Percentiles rank a stretch among this genome's conserved stretches.
Evolutionary conservation across 2,113 vertebrate genomes (phyloP).

Genomic region (Ailurus styani): DNA sequence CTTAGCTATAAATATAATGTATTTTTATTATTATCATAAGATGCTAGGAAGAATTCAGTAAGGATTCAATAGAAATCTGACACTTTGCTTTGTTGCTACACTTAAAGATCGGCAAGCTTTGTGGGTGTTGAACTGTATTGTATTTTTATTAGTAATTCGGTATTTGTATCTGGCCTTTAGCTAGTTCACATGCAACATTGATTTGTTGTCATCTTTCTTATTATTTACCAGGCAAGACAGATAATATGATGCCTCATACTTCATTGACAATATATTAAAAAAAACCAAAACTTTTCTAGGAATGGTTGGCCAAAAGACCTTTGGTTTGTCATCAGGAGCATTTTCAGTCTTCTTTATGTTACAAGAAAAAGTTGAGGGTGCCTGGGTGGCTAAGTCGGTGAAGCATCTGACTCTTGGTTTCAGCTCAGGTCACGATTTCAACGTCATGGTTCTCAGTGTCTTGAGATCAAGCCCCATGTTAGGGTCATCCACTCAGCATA

Average conservation of each 20-base stretch:
- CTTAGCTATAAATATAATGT: background rate
- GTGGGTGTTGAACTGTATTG: conserved; percentile 41
- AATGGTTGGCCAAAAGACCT: background rate
- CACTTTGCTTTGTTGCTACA: background rate
- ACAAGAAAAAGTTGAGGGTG: background rate
- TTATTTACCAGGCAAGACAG: conserved; percentile 32
- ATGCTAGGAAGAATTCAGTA: background rate
- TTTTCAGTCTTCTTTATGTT: background rate
- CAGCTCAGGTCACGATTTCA: background rate
- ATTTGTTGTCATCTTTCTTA: conserved; percentile 58
- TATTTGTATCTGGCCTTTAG: conserved; percentile 64
- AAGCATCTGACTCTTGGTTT: background rate
- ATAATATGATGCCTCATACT: background rate
- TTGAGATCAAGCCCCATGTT: background rate
- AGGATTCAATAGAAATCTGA: conserved; percentile 10
- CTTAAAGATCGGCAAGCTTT: conserved; percentile 31
- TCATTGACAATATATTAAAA: conserved; percentile 1
- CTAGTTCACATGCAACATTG: conserved; percentile 51
- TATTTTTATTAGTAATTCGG: conserved; percentile 60
- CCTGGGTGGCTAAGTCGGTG: background rate
- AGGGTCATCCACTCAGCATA: background rate
- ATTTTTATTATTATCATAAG: background rate
- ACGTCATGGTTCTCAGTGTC: background rate
- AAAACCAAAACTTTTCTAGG: background rate
- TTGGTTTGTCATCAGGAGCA: background rate